Conservation (phyloP, 1,140 invertebrate species). For the Rhagoletis zephyria region DNA sequence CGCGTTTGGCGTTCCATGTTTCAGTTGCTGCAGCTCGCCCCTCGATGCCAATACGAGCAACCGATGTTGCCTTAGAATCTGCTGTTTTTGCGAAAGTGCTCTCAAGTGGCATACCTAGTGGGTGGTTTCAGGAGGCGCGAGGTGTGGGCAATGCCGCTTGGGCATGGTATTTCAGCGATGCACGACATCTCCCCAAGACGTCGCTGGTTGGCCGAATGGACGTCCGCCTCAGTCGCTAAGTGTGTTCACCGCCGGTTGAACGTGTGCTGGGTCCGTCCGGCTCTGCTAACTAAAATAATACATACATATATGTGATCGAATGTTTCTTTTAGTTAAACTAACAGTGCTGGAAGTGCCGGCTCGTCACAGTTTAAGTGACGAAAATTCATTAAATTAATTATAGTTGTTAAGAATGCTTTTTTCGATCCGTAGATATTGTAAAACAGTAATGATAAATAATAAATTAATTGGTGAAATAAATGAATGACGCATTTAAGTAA, state of each 20-base stretch:
- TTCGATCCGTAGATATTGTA: too few species aligned
- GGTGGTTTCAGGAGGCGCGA: background rate
- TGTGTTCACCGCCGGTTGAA: constrained; percentile 30
- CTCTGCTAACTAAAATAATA: background rate
- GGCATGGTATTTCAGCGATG: constrained; percentile 16
- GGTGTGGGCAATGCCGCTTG: background rate
- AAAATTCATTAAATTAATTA: too few species aligned
- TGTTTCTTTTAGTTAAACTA: background rate
- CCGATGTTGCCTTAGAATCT: background rate
- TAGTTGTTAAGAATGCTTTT: too few species aligned
- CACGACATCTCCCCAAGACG: constrained; percentile 26
- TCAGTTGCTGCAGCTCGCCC: background rate
- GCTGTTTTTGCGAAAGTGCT: constrained; percentile 23
- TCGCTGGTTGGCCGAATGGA: constrained; percentile 1
- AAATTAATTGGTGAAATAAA: background rate
- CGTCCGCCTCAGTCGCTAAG: constrained; percentile 3
- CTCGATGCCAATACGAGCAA: background rate
- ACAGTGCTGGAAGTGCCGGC: background rate
- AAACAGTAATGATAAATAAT: too few species aligned
- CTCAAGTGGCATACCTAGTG: constrained; percentile 25
- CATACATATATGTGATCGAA: background rate
- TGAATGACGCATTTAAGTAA: background rate
- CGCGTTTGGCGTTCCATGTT: constrained; percentile 41
- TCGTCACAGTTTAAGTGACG: background rate
- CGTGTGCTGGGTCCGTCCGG: background rate